phyloP scores from a whole-genome alignment of 1,140 invertebrate species.

The Lethocerus indicus region DNA sequence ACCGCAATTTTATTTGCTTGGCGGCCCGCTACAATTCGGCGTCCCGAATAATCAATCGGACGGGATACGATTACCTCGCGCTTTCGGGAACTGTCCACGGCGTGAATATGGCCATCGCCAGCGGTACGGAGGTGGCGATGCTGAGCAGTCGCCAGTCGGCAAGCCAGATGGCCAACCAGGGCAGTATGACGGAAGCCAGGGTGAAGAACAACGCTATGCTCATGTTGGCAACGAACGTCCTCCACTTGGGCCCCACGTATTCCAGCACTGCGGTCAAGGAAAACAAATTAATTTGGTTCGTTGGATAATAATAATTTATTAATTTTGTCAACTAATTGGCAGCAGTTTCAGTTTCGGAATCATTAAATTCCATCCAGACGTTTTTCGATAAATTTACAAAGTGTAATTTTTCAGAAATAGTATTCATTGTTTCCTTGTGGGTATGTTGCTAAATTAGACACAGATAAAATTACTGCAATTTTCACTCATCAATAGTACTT shows the following conservation, averaged over 20 bases:
- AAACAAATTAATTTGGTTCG: neutral
- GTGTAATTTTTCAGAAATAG: too few species aligned
- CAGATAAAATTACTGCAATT: too few species aligned
- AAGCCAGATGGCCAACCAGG: conserved; percentile 63
- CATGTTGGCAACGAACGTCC: conserved; percentile 78
- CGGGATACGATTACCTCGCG: conserved; percentile 35
- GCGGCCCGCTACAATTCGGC: too few species aligned
- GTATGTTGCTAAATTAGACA: too few species aligned
- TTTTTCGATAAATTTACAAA: too few species aligned
- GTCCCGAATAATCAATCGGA: too few species aligned
- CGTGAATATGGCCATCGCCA: conserved; percentile 45
- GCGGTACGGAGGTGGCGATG: conserved; percentile 53
- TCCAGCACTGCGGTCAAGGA: conserved; percentile 47
- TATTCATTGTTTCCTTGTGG: too few species aligned
- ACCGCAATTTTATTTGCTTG: neutral
- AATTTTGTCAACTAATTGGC: too few species aligned
- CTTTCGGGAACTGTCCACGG: conserved; percentile 67
- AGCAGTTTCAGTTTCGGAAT: too few species aligned
- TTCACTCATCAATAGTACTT: too few species aligned
- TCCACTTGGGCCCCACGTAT: conserved; percentile 72
- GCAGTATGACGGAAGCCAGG: conserved; percentile 51
- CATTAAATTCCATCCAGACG: too few species aligned
- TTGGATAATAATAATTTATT: too few species aligned
- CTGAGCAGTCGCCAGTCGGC: conserved; percentile 58
- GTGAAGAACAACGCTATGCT: conserved; percentile 80